Evolutionary conservation across 2,797 vertebrate genomes (phyloP).

Genomic region (Scolopax rusticola): DNA sequence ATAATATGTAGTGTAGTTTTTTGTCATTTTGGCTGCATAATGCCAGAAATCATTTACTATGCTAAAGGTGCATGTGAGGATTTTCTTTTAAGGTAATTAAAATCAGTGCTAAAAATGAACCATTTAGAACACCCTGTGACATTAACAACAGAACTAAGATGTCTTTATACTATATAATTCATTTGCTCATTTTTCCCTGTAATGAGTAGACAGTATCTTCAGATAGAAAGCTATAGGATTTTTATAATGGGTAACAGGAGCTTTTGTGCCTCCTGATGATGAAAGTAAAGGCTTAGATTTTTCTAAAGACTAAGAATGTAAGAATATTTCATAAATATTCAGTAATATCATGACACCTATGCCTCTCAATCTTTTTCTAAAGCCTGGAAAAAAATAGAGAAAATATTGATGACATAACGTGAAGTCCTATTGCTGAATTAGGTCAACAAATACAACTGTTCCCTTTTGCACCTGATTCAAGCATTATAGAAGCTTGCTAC

Average conservation of each 20-base stretch:
- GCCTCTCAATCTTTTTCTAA: neutral
- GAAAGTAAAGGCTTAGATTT: neutral
- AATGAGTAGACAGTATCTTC: neutral
- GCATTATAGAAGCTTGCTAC: neutral
- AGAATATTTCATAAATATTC: neutral
- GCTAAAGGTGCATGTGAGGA: neutral
- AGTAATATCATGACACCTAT: neutral
- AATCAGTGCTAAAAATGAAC: neutral
- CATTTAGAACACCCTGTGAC: neutral
- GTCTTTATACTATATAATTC: neutral
- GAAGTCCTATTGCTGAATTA: neutral
- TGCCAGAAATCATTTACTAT: neutral
- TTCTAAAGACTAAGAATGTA: neutral
- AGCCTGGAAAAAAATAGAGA: neutral
- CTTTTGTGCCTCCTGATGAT: neutral
- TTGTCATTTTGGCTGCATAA: neutral
- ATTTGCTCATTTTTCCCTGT: neutral
- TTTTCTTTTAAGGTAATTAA: conserved; percentile 22
- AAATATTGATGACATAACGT: neutral
- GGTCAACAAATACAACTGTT: neutral
- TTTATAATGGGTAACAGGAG: neutral
- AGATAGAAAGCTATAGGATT: neutral
- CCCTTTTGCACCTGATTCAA: neutral
- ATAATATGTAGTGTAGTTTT: neutral
- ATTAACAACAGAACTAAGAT: neutral